Conservation (phyloP, 2,797 vertebrate species). For the Gymnothorax javanicus region DNA sequence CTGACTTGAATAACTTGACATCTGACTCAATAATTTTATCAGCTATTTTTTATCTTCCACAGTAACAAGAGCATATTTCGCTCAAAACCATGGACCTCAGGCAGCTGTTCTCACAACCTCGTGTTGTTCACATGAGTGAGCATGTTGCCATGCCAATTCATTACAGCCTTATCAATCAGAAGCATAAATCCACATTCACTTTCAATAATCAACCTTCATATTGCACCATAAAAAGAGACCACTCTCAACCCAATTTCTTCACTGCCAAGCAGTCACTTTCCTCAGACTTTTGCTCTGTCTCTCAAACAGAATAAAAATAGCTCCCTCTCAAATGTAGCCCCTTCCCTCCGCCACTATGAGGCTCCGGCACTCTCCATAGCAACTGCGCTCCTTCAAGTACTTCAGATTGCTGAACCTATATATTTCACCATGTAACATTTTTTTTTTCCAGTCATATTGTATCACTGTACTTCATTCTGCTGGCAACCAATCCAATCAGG, state of each 20-base stretch:
- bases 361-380: conserved; percentile 1
- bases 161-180: conserved; percentile 15
- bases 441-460: conserved; percentile 9
- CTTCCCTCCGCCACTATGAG: background rate
- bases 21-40: background rate
- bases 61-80: background rate
- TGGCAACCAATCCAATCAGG: conserved; percentile 2
- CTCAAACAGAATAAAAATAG: background rate
- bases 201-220: conserved; percentile 28
- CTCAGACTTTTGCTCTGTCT: background rate
- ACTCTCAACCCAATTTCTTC: conserved; percentile 10
- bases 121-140: background rate
- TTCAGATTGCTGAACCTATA: background rate
- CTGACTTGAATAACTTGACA: background rate
- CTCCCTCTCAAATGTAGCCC: background rate
- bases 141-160: background rate
- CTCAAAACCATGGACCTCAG: background rate
- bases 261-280: background rate
- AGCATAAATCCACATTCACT: conserved; percentile 29
- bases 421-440: background rate
- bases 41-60: background rate
- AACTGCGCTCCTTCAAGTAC: background rate
- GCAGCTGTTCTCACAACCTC: background rate
- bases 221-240: conserved; percentile 20
- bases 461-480: background rate